These are phyloP conservation scores for Gobio occitaniae DNA, from an alignment of 2,797 vertebrate species.

Conservation along the genomic window DNA sequence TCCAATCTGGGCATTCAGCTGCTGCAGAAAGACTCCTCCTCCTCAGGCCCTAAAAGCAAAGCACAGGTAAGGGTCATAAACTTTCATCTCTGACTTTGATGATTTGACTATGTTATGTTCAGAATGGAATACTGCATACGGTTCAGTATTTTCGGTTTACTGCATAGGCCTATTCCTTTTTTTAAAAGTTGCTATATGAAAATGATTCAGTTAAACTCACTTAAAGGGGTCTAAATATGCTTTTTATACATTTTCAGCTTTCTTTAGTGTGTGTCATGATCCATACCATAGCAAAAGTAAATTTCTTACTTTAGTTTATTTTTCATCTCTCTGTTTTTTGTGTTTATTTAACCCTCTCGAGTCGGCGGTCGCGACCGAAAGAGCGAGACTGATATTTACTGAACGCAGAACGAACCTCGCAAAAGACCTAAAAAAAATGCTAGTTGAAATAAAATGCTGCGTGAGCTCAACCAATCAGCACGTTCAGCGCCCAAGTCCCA, in stretches of 20 bases:
- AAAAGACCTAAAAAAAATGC: no score
- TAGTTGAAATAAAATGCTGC: no score
- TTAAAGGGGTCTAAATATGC: neutral
- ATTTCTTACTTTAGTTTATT: no score
- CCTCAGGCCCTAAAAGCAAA: conserved; percentile 81
- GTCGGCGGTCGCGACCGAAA: no score
- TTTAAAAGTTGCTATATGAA: neutral
- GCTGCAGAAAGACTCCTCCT: conserved; percentile 88
- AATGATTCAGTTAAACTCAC: neutral
- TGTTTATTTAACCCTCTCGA: no score
- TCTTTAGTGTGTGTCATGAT: neutral
- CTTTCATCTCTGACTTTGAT: neutral
- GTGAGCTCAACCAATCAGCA: no score
- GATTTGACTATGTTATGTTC: neutral
- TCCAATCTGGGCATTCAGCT: conserved; percentile 92
- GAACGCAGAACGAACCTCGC: no score
- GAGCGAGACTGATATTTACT: no score
- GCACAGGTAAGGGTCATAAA: conserved; percentile 79
- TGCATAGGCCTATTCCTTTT: neutral
- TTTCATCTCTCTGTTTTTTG: no score
- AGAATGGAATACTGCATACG: neutral
- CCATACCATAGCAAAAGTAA: no score
- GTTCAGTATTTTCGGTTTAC: neutral
- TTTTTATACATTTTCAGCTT: neutral
- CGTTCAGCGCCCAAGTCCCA: no score